Conservation (phyloP, 2,797 vertebrate species). For the Myotis pilosus region DNA sequence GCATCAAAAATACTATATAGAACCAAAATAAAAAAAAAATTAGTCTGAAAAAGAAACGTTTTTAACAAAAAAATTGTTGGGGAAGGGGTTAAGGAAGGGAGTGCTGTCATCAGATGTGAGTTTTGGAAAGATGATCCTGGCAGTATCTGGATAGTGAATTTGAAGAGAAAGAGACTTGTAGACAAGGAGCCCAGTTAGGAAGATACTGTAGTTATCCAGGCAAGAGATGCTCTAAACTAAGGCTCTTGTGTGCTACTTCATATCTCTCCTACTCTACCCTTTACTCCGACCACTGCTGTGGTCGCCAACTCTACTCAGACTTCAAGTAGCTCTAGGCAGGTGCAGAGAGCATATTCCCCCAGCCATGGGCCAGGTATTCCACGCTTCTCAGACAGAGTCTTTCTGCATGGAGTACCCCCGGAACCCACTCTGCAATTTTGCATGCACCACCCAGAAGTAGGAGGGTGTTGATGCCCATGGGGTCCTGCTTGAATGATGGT, state of each 20-base stretch:
- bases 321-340: not conserved
- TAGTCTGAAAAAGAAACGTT: too few species aligned
- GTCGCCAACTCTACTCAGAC: not conserved
- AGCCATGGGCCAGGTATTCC: not conserved
- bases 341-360: too few species aligned
- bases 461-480: rapidly evolving
- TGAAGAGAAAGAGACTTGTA: not conserved
- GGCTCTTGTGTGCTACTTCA: not conserved
- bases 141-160: not conserved
- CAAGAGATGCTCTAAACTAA: not conserved
- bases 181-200: not conserved
- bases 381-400: not conserved
- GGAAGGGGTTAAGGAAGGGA: not conserved
- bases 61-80: too few species aligned
- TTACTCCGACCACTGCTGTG: not conserved
- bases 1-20: too few species aligned
- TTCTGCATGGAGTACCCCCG: not conserved
- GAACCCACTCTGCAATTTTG: not conserved
- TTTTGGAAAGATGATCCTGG: conserved; percentile 13
- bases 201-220: not conserved
- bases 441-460: not conserved
- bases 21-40: too few species aligned
- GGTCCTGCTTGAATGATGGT: not conserved
- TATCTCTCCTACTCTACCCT: not conserved
- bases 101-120: not conserved